Evolutionary conservation across 2,797 vertebrate species (phyloP).

Genomic region (Takifugu rubripes): DNA sequence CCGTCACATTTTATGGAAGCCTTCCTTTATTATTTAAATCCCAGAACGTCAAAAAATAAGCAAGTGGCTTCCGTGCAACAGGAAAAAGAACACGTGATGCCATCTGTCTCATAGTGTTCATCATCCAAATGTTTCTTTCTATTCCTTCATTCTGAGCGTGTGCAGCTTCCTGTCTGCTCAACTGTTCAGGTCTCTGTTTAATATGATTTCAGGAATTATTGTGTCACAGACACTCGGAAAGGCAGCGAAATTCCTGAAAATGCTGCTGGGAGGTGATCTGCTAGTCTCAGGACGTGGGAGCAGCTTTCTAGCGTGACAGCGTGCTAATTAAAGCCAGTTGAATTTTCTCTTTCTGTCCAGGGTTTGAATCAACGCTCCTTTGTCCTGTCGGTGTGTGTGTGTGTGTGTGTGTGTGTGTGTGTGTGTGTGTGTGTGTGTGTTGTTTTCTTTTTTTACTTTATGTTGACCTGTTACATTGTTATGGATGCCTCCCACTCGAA

Average conservation of each 20-base stretch:
- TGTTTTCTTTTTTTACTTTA: conserved; percentile 19
- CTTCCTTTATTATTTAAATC: conserved; percentile 34
- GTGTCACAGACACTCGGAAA: conserved; percentile 13
- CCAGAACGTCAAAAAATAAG: neutral
- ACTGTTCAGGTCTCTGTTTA: conserved; percentile 6
- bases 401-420: conserved; percentile 11
- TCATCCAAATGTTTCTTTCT: conserved; percentile 1
- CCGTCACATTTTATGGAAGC: conserved; percentile 16
- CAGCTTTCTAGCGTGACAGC: conserved; percentile 50
- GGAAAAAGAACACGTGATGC: conserved; percentile 2
- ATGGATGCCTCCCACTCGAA: conserved; percentile 35
- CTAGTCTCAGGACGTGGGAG: conserved; percentile 39
- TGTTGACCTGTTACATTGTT: conserved; percentile 38
- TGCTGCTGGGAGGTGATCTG: conserved; percentile 37
- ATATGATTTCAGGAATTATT: conserved; percentile 16
- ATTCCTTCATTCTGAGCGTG: neutral
- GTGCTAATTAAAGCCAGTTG: conserved; percentile 59
- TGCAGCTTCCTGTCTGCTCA: conserved; percentile 2
- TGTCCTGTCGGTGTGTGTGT: conserved; percentile 13
- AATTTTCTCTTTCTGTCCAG: conserved; percentile 34
- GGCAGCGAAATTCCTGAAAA: conserved; percentile 28
- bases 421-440: conserved; percentile 15
- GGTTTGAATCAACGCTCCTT: conserved; percentile 53
- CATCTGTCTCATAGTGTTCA: conserved; percentile 19
- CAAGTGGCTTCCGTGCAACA: conserved; percentile 1